Evolutionary conservation across 2,113 vertebrate species (phyloP).

Genomic region (Ancistrus triradiatus): DNA sequence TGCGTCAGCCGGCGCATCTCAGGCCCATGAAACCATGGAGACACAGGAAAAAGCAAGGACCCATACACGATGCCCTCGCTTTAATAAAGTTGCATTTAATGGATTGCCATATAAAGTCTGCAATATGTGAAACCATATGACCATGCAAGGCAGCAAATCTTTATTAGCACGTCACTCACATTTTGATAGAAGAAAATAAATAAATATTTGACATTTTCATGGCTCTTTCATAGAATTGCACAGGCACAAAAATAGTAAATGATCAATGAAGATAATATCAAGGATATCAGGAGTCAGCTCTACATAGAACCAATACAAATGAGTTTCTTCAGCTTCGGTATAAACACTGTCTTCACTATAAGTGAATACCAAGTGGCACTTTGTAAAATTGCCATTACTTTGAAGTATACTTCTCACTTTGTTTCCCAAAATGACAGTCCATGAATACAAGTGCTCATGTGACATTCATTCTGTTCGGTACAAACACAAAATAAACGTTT

Average conservation of each 20-base stretch:
- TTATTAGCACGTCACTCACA: slow-evolving; percentile 19
- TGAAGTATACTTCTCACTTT: slow-evolving; percentile 11
- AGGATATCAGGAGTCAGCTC: slow-evolving; percentile 52
- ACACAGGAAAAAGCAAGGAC: slow-evolving; percentile 36
- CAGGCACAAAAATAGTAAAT: slow-evolving; percentile 30
- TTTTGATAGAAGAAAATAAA: slow-evolving; percentile 24
- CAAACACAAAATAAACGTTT: slow-evolving; percentile 34
- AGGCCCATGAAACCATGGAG: slow-evolving; percentile 46
- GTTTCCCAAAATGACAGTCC: slow-evolving; percentile 33
- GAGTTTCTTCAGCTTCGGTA: slow-evolving; percentile 27
- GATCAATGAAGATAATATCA: slow-evolving; percentile 35
- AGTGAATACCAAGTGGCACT: slow-evolving; percentile 69
- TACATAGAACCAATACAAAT: slow-evolving; percentile 46
- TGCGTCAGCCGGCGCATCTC: slow-evolving; percentile 39
- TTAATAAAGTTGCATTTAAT: slow-evolving; percentile 34
- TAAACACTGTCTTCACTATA: slow-evolving; percentile 66
- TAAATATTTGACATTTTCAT: slow-evolving; percentile 22
- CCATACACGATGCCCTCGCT: slow-evolving; percentile 19
- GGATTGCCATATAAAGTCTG: background rate
- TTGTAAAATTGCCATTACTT: slow-evolving; percentile 46
- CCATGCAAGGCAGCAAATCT: slow-evolving; percentile 7
- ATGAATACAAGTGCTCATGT: slow-evolving; percentile 39
- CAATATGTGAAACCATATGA: background rate
- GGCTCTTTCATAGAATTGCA: slow-evolving; percentile 20
- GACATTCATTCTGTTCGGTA: slow-evolving; percentile 31